Evolutionary conservation across 2,888 invertebrate species (phyloP), one percentile per base, ranked within the genome.

Genomic region (Bedellia somnulentella): DNA sequence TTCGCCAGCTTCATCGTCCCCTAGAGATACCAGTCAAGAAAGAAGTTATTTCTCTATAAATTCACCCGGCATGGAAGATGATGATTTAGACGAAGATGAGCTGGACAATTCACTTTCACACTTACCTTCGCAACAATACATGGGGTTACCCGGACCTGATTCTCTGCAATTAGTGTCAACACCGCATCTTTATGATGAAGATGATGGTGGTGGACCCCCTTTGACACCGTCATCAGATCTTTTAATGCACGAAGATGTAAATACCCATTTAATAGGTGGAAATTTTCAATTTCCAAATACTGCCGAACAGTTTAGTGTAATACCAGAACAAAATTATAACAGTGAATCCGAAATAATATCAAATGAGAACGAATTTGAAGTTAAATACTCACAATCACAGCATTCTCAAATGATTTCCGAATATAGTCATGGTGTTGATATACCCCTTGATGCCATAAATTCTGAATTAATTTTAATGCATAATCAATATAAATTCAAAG

Each of bases 91-190:
- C 26, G 73, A 73, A 37, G 76, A 77, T 35, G 76, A 77, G 30
- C 40, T 71, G 5, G 68, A 75, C 25, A 57, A 64, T 4, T 54
- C 73, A 4, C 45, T 78, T 9, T 59, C 63, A 3, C 68, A 71
- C 37, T 54, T 82, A 29, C 71, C 79, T 1, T 75, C 62, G 21
- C 63, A 79, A 31, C 81, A 82, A 33, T 85, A 82, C 44, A 61
- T 82, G 17, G 73, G 82, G 40, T 60, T 85, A 30, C 78, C 80
- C 27, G 71, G 79, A 5, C 70, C 79, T 4, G 83, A 83, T 49
- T 70, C 80, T 3, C 86, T 83, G 46, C 84, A 85, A 43, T 49
- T 85, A 38, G 76, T 84, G 9, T 75, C 81, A 5, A 73, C 79
- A 6, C 73, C 76, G 29, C 66, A 70, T 40, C 52, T 79, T 30